phyloP scores from a whole-genome alignment of 1,140 invertebrate species.

The Bombus superbus region DNA sequence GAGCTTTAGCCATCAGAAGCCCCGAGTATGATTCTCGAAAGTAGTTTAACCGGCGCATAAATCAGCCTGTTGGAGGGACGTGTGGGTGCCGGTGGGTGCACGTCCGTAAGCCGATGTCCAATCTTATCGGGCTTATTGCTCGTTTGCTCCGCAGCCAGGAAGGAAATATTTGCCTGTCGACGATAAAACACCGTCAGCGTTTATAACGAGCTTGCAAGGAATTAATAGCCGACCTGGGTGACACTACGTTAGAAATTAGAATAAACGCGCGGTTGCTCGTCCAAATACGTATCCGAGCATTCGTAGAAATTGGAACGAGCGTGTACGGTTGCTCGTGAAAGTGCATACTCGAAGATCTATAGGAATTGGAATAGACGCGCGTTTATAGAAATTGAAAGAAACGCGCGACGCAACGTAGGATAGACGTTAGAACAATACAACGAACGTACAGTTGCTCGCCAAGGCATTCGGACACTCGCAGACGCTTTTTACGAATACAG shows the following conservation, averaged over 20 bases:
- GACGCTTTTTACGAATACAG: too few species aligned
- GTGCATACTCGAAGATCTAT: too few species aligned
- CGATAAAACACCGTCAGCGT: constrained; percentile 32
- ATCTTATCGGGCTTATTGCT: constrained; percentile 35
- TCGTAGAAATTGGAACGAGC: too few species aligned
- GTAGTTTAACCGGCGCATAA: constrained; percentile 1
- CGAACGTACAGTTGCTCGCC: too few species aligned
- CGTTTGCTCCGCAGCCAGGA: not conserved
- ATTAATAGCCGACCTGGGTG: not conserved
- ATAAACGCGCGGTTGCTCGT: not conserved
- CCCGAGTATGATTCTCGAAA: not conserved
- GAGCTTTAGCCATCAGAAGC: not conserved
- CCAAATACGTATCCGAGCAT: too few species aligned
- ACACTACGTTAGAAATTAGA: not conserved
- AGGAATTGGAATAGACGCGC: too few species aligned
- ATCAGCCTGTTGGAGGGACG: constrained; percentile 1
- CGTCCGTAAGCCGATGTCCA: not conserved
- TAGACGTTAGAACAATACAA: too few species aligned
- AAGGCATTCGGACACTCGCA: too few species aligned
- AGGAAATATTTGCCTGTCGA: constrained; percentile 43
- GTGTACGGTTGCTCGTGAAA: too few species aligned
- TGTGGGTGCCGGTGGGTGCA: not conserved
- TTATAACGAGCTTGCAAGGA: not conserved
- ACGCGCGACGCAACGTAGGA: too few species aligned
- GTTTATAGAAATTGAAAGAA: too few species aligned